A percentile compares a stretch with the other conserved stretches of the same genome.
These are phyloP conservation scores for Drosophila virilis DNA, from an alignment of 1,140 invertebrate genomes.

Conservation along the genomic window DNA sequence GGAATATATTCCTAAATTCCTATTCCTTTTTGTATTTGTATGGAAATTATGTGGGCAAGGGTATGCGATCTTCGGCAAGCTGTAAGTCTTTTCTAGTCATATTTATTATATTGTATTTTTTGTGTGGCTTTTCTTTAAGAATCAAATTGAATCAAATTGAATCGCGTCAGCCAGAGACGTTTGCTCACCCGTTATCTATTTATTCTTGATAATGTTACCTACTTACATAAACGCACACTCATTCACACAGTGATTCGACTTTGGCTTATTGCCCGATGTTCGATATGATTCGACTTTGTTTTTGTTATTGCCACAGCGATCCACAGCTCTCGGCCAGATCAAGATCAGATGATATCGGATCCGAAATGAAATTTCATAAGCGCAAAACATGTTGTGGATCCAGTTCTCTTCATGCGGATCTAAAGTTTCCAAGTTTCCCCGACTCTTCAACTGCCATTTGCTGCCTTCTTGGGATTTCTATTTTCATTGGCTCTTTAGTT, in stretches of 20 bases:
- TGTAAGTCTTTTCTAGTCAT: too few relatives aligned
- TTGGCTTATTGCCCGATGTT: neutral
- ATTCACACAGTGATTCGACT: constrained; percentile 22
- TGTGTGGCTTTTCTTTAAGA: constrained; percentile 63
- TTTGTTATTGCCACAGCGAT: constrained; percentile 28
- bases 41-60: neutral
- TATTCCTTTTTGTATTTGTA: too few relatives aligned
- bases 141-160: constrained; percentile 53
- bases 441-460: too few relatives aligned
- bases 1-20: too few relatives aligned
- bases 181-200: constrained; percentile 64
- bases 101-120: constrained; percentile 6
- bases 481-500: neutral
- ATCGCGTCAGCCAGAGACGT: constrained; percentile 47
- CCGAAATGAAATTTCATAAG: constrained; percentile 21
- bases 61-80: neutral
- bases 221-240: constrained; percentile 20
- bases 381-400: neutral
- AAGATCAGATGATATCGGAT: constrained; percentile 25
- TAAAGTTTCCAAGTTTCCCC: too few relatives aligned
- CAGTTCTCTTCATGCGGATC: too few relatives aligned
- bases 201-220: constrained; percentile 67
- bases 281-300: neutral
- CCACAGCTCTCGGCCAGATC: neutral
- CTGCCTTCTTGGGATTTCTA: neutral